These are phyloP conservation scores for Zosterops hypoxanthus DNA, from an alignment of 2,113 vertebrate species.

Conservation along the genomic window DNA sequence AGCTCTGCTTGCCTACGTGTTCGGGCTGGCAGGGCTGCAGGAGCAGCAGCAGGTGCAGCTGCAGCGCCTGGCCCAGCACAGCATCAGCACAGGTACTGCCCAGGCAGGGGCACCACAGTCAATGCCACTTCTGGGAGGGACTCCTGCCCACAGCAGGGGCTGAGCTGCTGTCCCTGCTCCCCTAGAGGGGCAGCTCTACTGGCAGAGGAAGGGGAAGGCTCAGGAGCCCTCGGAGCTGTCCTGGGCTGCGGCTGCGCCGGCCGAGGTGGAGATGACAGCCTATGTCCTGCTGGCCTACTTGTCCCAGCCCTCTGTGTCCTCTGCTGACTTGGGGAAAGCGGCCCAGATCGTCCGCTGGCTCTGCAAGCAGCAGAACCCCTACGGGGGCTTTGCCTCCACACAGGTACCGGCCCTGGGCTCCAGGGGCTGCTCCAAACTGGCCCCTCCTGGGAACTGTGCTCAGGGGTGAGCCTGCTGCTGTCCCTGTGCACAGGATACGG, in stretches of 20 bases:
- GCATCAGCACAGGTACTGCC: neutral
- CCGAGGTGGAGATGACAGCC: conserved; percentile 25
- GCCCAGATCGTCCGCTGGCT: conserved; percentile 32
- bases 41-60: neutral
- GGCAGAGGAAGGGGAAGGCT: neutral
- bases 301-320: neutral
- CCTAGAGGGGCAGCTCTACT: conserved; percentile 8
- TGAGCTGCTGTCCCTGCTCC: neutral
- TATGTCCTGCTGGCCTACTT: conserved; percentile 43
- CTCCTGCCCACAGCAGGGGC: neutral
- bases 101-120: accelerated
- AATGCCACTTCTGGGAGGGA: neutral
- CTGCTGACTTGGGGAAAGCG: neutral
- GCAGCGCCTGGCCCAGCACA: neutral
- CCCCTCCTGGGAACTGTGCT: accelerated
- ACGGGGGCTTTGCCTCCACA: conserved; percentile 25
- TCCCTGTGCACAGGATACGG: conserved; percentile 57
- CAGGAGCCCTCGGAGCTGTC: neutral
- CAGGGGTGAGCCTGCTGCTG: neutral
- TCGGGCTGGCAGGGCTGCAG: neutral
- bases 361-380: conserved; percentile 49
- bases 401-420: neutral
- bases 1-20: conserved; percentile 16
- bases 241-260: accelerated
- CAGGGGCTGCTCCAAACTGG: accelerated